Conservation (phyloP, 1,140 invertebrate species). For the Lepidurus arcticus region DNA sequence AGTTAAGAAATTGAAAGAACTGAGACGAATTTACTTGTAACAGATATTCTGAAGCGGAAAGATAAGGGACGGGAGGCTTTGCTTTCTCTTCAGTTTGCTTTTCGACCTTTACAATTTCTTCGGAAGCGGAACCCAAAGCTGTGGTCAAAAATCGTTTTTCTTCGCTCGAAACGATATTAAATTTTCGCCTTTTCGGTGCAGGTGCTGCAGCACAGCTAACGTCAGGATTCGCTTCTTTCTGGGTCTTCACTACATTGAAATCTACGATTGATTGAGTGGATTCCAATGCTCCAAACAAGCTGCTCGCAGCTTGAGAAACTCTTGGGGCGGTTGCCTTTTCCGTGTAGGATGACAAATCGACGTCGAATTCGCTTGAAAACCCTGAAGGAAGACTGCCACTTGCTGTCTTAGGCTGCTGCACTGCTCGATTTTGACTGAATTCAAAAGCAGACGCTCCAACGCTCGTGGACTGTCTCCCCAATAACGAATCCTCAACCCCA, state of each 20-base stretch:
- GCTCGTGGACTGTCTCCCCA: not conserved
- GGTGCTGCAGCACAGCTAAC: not conserved
- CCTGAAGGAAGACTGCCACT: not conserved
- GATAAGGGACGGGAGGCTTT: not conserved
- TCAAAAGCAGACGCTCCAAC: conserved; percentile 21
- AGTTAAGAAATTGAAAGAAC: not conserved
- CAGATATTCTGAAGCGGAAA: conserved; percentile 25
- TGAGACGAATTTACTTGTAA: not conserved
- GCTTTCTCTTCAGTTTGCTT: not conserved
- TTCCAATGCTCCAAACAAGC: conserved; percentile 25
- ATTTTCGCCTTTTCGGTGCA: conserved; percentile 26
- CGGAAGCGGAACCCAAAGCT: not conserved
- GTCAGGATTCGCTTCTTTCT: not conserved
- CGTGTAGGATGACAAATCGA: conserved; percentile 24
- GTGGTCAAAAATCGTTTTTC: conserved; percentile 26
- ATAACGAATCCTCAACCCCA: not conserved
- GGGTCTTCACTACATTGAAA: conserved; percentile 26
- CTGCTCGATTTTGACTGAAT: conserved; percentile 20
- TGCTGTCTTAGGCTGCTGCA: not conserved
- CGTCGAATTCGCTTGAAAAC: not conserved
- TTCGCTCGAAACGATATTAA: conserved; percentile 28
- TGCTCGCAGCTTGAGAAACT: not conserved
- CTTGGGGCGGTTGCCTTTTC: not conserved
- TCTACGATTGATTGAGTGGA: conserved; percentile 4
- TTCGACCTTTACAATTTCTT: not conserved